These are phyloP conservation scores for Ictidomys tridecemlineatus DNA, from an alignment of 2,113 vertebrate species.

Conservation along the genomic window DNA sequence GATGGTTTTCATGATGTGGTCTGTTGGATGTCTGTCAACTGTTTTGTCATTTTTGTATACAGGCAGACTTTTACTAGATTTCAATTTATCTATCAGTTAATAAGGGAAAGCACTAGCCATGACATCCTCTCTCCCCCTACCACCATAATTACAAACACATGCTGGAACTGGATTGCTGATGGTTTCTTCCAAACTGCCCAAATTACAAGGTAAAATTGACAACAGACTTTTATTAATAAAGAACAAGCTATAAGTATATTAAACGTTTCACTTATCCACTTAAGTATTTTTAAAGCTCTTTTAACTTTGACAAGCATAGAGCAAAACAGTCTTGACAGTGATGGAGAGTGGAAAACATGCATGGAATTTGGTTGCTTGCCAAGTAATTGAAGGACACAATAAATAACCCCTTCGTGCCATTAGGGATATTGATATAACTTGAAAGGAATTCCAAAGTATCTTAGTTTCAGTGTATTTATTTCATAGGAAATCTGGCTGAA, in stretches of 20 bases:
- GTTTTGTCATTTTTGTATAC: not conserved
- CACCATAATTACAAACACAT: not conserved
- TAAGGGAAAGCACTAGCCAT: not conserved
- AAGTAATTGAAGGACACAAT: conserved; percentile 54
- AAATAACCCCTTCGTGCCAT: not conserved
- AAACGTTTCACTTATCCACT: conserved; percentile 43
- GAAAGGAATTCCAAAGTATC: not conserved
- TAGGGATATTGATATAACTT: conserved; percentile 7
- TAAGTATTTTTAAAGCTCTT: conserved; percentile 46
- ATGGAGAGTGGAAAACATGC: conserved; percentile 45
- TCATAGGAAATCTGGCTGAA: not conserved
- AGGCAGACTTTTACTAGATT: not conserved
- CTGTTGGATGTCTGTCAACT: not conserved
- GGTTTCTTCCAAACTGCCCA: not conserved
- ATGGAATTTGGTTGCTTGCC: conserved; percentile 39
- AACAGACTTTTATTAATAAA: conserved; percentile 50
- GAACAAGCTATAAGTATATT: conserved; percentile 10
- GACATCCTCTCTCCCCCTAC: not conserved
- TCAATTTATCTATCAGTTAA: not conserved
- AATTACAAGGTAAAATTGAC: conserved; percentile 26
- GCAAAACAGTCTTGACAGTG: conserved; percentile 12
- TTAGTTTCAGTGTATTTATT: conserved; percentile 5
- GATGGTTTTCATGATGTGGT: not conserved
- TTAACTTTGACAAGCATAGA: conserved; percentile 63
- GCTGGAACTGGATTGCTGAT: not conserved